Percentiles rank a stretch among this genome's conserved stretches.
These are phyloP conservation scores for Poeciliopsis retropinna DNA, from an alignment of 2,113 vertebrate species.

Conservation along the genomic window DNA sequence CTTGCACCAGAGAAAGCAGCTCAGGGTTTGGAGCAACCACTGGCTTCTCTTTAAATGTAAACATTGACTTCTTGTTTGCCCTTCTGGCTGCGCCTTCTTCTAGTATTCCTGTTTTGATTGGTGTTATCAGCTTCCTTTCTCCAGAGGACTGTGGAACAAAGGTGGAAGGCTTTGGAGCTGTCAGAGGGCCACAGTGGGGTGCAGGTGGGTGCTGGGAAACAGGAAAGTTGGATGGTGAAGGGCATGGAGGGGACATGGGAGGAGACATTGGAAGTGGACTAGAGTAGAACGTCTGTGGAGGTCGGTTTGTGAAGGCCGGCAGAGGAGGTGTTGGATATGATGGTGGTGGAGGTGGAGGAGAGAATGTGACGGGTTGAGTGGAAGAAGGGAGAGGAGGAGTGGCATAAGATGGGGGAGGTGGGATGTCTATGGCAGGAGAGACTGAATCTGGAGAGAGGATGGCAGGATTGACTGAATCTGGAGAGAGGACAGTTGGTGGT, in stretches of 20 bases:
- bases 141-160: constrained; percentile 63
- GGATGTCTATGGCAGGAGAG: constrained; percentile 68
- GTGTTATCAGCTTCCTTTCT: constrained; percentile 50
- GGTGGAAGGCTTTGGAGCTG: constrained; percentile 73
- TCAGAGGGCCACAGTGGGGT: constrained; percentile 76
- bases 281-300: constrained; percentile 76
- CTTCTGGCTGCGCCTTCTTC: constrained; percentile 84
- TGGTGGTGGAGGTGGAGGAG: constrained; percentile 56
- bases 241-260: constrained; percentile 29
- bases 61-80: constrained; percentile 88
- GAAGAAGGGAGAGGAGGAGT: constrained; percentile 72
- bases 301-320: constrained; percentile 70
- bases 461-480: constrained; percentile 45
- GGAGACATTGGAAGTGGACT: constrained; percentile 66
- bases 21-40: constrained; percentile 93
- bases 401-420: constrained; percentile 84
- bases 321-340: constrained; percentile 71
- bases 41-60: constrained; percentile 95
- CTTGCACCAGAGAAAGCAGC: constrained; percentile 93
- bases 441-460: constrained; percentile 45
- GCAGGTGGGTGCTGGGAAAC: constrained; percentile 75
- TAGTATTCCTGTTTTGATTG: constrained; percentile 88
- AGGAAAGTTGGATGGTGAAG: constrained; percentile 76
- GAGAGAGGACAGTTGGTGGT: constrained; percentile 65
- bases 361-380: constrained; percentile 66